Evolutionary conservation across 2,113 vertebrate species (phyloP).

Genomic region (Rhynchomys soricoides): DNA sequence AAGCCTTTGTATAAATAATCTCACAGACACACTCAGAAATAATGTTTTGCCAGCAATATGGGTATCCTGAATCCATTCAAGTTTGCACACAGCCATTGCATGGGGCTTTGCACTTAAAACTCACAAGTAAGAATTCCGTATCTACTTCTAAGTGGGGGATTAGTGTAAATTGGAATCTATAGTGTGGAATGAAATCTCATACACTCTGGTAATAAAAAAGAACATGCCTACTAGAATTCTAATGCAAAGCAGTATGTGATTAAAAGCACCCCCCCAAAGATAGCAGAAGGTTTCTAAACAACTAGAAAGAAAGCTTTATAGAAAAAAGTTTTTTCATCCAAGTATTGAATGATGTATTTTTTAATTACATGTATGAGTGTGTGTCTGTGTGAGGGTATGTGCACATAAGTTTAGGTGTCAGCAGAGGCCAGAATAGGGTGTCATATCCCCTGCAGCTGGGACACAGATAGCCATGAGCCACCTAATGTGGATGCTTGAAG

Average conservation of each 20-base stretch:
- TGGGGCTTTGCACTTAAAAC: neutral
- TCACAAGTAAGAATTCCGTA: neutral
- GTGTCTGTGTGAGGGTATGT: neutral
- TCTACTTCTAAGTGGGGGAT: neutral
- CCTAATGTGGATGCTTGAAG: neutral
- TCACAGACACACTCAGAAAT: neutral
- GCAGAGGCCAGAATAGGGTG: neutral
- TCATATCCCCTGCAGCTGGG: neutral
- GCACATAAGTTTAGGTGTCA: neutral
- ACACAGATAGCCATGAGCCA: neutral
- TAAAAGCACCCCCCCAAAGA: neutral
- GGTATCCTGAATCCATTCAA: neutral
- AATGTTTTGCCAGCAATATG: neutral
- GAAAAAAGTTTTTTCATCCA: conserved; percentile 15
- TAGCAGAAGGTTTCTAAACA: neutral
- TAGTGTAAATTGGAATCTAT: neutral
- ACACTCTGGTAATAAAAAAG: neutral
- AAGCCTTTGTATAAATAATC: neutral
- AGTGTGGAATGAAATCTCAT: conserved; percentile 23
- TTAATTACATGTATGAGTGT: neutral
- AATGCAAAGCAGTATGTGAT: neutral
- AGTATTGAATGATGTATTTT: neutral
- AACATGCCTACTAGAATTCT: conserved; percentile 16
- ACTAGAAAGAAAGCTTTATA: neutral
- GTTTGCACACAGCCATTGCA: neutral